phyloP scores from a whole-genome alignment of 2,888 invertebrate species.

The Nemotelus pantherinus region DNA sequence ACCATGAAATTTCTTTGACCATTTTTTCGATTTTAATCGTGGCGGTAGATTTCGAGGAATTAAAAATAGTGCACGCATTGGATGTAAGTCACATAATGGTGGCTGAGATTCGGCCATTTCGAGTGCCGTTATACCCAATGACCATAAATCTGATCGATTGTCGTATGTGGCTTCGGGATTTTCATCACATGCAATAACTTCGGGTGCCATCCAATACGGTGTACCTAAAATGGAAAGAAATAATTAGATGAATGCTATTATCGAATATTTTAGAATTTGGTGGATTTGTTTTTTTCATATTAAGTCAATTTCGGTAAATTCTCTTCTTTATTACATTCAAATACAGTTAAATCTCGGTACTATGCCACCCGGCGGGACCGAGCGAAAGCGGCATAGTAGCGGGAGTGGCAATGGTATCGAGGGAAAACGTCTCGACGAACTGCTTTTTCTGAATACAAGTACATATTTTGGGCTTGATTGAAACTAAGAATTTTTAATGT shows the following conservation, averaged over 20 bases:
- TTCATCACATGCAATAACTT: constrained; percentile 99
- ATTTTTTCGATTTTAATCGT: constrained; percentile 95
- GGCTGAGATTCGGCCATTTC: constrained; percentile 99
- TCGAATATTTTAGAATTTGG: not conserved
- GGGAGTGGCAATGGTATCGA: too few species aligned
- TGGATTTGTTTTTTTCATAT: not conserved
- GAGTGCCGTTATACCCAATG: constrained; percentile 94
- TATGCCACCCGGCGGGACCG: too few species aligned
- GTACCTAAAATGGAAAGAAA: constrained; percentile 71
- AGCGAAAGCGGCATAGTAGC: too few species aligned
- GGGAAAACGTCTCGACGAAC: too few species aligned
- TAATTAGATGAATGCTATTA: not conserved
- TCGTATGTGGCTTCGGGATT: constrained; percentile 99
- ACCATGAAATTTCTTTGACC: constrained; percentile 97
- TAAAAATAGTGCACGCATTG: constrained; percentile 98
- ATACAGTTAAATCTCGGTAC: too few species aligned
- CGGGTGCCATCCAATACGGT: constrained; percentile 99
- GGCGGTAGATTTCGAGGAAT: constrained; percentile 99
- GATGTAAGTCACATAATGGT: constrained; percentile 98
- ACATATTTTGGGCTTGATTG: too few species aligned
- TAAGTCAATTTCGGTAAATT: not conserved
- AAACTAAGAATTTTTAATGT: too few species aligned
- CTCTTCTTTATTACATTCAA: too few species aligned
- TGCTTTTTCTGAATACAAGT: too few species aligned
- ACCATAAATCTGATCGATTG: constrained; percentile 93